Conservation (phyloP, 2,113 vertebrate species). For the Percina caprodes region DNA sequence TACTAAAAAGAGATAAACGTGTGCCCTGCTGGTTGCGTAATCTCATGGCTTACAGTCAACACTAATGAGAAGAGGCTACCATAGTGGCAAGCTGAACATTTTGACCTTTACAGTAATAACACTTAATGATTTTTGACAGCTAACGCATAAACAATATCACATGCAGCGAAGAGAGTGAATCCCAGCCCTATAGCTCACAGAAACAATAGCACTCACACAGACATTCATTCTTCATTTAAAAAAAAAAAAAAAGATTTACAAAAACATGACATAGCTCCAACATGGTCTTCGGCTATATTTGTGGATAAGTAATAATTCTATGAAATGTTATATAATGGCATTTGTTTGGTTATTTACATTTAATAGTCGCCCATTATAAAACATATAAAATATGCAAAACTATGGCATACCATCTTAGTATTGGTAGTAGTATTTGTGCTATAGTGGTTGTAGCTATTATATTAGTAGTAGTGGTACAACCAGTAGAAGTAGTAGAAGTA, state of each 20-base stretch:
- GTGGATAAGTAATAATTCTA: background rate
- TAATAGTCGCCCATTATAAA: background rate
- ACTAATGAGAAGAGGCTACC: slow-evolving; percentile 55
- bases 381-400: background rate
- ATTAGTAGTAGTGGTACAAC: background rate
- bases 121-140: slow-evolving; percentile 42
- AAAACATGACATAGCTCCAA: background rate
- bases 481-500: background rate
- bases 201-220: background rate
- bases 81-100: slow-evolving; percentile 6
- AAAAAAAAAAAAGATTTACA: background rate
- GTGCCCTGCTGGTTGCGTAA: slow-evolving; percentile 52
- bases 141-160: slow-evolving; percentile 38
- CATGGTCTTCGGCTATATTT: slow-evolving; percentile 9
- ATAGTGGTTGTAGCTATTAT: too few species aligned
- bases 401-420: too few species aligned
- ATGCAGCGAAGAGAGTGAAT: background rate
- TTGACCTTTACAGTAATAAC: slow-evolving; percentile 25
- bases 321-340: slow-evolving; percentile 10
- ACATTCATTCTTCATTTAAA: slow-evolving; percentile 20
- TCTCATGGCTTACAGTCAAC: slow-evolving; percentile 22
- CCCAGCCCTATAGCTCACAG: background rate
- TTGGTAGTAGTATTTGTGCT: background rate
- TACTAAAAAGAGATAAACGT: slow-evolving; percentile 2
- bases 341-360: slow-evolving; percentile 1